Percentiles rank a stretch among this genome's conserved stretches.
phyloP scores from a whole-genome alignment of 2,797 vertebrate species.

The Bradypodion ventrale region DNA sequence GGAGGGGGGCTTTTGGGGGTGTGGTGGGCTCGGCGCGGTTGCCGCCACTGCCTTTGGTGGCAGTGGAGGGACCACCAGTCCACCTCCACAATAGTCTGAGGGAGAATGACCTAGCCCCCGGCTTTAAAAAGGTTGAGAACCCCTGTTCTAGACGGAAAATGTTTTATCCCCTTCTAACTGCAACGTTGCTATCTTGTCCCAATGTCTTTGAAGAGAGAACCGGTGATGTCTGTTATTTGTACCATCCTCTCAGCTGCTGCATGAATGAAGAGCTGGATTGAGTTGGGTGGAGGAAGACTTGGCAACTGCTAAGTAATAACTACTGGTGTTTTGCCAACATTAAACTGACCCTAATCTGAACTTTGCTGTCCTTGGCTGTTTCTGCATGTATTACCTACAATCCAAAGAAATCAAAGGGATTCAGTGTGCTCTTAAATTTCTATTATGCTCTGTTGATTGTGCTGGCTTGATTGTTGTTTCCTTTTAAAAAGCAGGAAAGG shows the following conservation, averaged over 20 bases:
- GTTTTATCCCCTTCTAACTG: no score
- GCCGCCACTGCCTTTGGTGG: no score
- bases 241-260: neutral
- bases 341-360: conserved; percentile 2
- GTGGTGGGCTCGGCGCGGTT: no score
- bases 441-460: neutral
- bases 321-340: neutral
- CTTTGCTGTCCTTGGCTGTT: conserved; percentile 34
- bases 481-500: neutral
- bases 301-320: neutral
- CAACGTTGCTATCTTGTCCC: no score
- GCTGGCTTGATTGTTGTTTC: neutral
- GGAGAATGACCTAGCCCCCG: no score
- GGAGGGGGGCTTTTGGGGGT: no score
- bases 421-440: no score
- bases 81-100: no score
- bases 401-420: neutral
- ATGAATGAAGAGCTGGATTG: neutral
- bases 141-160: no score
- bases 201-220: neutral
- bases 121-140: no score
- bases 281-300: neutral
- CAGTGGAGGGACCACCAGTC: no score
- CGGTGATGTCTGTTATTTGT: neutral
- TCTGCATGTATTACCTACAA: neutral